phyloP scores from a whole-genome alignment of 2,888 invertebrate genomes.

The Orchestes rusci region DNA sequence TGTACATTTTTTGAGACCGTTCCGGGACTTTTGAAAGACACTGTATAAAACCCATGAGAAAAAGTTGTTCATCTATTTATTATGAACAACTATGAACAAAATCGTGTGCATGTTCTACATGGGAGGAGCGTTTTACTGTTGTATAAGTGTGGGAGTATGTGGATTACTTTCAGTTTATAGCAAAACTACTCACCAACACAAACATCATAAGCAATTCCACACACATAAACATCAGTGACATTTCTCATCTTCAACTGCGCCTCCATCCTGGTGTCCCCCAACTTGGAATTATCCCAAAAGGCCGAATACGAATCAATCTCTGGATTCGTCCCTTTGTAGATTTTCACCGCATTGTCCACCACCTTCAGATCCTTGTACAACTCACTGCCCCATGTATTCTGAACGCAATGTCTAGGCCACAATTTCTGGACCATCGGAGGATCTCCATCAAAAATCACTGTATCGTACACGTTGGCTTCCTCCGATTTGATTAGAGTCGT shows the following conservation, averaged over 20 bases:
- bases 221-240: constrained; percentile 86
- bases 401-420: constrained; percentile 95
- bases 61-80: too few relatives aligned
- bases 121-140: too few relatives aligned
- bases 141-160: too few relatives aligned
- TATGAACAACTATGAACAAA: too few relatives aligned
- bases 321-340: constrained; percentile 87
- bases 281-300: constrained; percentile 93
- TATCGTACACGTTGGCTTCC: constrained; percentile 76
- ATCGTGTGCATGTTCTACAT: too few relatives aligned
- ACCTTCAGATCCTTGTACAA: constrained; percentile 80
- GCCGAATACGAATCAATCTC: constrained; percentile 95
- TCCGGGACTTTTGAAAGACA: too few relatives aligned
- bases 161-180: not conserved
- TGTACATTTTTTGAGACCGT: too few relatives aligned
- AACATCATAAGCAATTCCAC: constrained; percentile 90
- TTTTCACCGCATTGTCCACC: constrained; percentile 65
- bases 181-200: constrained; percentile 62
- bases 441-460: constrained; percentile 80
- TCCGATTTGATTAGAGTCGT: constrained; percentile 63
- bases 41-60: too few relatives aligned
- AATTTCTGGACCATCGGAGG: constrained; percentile 78
- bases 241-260: constrained; percentile 68
- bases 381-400: constrained; percentile 90
- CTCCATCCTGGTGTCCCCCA: constrained; percentile 75